These are phyloP conservation scores for Lepidurus arcticus DNA, from an alignment of 1,140 invertebrate genomes.

Conservation along the genomic window DNA sequence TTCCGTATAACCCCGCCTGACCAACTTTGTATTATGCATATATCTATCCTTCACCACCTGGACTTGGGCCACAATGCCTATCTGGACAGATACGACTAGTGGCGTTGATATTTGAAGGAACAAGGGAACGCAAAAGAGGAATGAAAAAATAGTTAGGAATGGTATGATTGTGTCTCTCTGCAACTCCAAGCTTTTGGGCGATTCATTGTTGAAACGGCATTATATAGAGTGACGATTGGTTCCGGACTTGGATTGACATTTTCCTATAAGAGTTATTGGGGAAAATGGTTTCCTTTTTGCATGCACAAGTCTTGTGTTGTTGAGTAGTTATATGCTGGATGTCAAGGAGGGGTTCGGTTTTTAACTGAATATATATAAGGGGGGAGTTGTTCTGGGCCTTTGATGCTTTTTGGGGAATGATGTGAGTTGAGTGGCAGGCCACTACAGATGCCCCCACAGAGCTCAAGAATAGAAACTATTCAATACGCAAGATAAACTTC, in stretches of 20 bases:
- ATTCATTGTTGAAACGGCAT: background rate
- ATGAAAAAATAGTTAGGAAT: background rate
- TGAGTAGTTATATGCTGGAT: constrained; percentile 20
- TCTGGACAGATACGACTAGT: background rate
- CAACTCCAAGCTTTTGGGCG: background rate
- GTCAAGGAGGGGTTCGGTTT: constrained; percentile 20
- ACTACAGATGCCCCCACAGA: constrained; percentile 20
- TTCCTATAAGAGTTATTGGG: constrained; percentile 22
- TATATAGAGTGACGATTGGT: constrained; percentile 22
- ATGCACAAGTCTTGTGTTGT: background rate
- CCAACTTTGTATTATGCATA: background rate
- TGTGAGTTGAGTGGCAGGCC: constrained; percentile 12
- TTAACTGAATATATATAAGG: background rate
- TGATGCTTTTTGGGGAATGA: background rate
- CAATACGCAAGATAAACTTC: constrained; percentile 18
- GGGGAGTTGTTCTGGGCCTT: background rate
- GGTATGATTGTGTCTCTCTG: constrained; percentile 13
- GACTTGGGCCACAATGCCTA: background rate
- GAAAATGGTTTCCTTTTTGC: background rate
- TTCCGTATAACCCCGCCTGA: background rate
- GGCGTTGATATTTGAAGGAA: background rate
- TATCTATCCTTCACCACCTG: constrained; percentile 1
- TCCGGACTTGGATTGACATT: constrained; percentile 17
- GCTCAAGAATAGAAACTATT: constrained; percentile 22
- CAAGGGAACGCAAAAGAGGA: too few relatives aligned